Evolutionary conservation across 1,140 invertebrate genomes (phyloP), one percentile per base, ranked within the genome.

Genomic region (Diorhabda carinulata): DNA sequence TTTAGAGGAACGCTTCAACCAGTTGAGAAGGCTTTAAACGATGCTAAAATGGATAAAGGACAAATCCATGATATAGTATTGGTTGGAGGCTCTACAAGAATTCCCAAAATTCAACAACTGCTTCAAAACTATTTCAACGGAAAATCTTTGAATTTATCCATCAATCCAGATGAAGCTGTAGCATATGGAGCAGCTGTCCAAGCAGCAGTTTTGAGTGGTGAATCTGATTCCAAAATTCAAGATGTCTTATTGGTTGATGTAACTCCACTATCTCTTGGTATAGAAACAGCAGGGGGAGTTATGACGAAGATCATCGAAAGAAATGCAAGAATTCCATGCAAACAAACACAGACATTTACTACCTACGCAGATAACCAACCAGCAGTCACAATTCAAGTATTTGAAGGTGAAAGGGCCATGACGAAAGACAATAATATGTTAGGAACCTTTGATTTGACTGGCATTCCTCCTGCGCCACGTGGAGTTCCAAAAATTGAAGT

Each of bases 361-460:
- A 90, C 89, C 0, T 89, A 88, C 72, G 80, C 86, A 0, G 88
- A 91, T 72, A 91, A 91, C 76, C 90, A 92, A 77, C 84, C 88
- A 3, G 88, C 82, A 9, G 89, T 92, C 2, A 85, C 83, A n/a
- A 86, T 90, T 63, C 86, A 89, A 82, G 88, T 93, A 7, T 93
- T 86, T 76, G 91, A 94, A 82, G 92, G 92, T 40, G 91, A 93
- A 79, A 81, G 90, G 57, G 87, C 87, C 10, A 91, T 92, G 88
- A 91, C 90, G 4, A 90, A 88, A 79, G 89, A 92, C 71, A 92
- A 92, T 80, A 91, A 92, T 76, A 76, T 90, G 5, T 80, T 94
- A 43, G 92, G 92, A 58, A 91, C 86, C 67, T 93, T 94, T 76
- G 87, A 92, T 74, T 80, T 95, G 52, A 87, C 86, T 89, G 83